Conservation (phyloP, 2,113 vertebrate genomes). For the Tychaedon coryphoeus region DNA sequence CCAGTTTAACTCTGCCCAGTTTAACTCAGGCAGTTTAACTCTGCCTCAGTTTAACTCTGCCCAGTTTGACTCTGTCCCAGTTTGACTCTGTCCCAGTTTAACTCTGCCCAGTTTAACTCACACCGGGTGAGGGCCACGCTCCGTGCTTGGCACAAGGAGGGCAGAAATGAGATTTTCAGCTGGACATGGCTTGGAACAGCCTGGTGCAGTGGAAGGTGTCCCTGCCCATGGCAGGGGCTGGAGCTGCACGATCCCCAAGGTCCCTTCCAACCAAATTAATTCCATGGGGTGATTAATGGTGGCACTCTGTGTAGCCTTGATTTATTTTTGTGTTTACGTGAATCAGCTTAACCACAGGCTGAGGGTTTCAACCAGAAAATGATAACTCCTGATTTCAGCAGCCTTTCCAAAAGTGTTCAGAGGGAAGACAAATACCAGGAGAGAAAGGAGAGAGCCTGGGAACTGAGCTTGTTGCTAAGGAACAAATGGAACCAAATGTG, state of each 20-base stretch:
- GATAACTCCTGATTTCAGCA: background rate
- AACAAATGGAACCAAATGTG: background rate
- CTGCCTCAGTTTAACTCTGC: too few species aligned
- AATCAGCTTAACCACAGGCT: background rate
- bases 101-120: too few species aligned
- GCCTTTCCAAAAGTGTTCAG: background rate
- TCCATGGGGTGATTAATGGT: background rate
- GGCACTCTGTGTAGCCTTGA: background rate
- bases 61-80: background rate
- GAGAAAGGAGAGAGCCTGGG: conserved; percentile 14
- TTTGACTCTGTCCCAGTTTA: too few species aligned
- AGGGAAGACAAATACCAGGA: background rate
- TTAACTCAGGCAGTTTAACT: too few species aligned
- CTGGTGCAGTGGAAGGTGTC: background rate
- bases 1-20: too few species aligned
- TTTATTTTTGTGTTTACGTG: background rate
- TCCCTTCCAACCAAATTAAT: background rate
- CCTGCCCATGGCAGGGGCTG: background rate
- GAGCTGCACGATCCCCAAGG: background rate
- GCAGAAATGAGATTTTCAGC: background rate
- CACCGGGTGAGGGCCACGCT: background rate
- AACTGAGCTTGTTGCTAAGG: conserved; percentile 29
- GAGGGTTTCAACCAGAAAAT: background rate
- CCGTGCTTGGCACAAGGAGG: background rate
- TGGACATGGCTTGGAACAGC: background rate